Conservation (phyloP, 2,797 vertebrate species). For the Atherinosoma microstoma region DNA sequence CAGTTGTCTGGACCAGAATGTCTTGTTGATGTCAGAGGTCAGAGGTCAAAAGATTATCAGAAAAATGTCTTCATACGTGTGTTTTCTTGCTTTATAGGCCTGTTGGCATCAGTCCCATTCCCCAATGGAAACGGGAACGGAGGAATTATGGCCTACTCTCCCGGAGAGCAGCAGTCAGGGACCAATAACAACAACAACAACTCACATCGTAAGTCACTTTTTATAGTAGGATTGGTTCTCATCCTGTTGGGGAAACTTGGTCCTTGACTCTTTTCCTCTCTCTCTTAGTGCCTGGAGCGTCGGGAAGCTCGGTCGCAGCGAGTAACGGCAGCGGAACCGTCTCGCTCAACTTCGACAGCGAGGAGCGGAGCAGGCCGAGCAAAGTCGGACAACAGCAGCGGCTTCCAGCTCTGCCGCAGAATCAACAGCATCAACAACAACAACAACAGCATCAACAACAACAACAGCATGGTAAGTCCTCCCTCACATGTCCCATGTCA, state of each 20-base stretch:
- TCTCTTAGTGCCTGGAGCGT: conserved; percentile 70
- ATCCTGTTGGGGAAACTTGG: no score
- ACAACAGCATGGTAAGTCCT: conserved; percentile 60
- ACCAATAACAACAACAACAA: conserved; percentile 66
- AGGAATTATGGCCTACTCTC: conserved; percentile 81
- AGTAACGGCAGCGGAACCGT: conserved; percentile 77
- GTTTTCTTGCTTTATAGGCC: conserved; percentile 61
- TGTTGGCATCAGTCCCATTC: conserved; percentile 83
- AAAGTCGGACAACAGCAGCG: conserved; percentile 57
- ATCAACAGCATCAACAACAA: conserved; percentile 53
- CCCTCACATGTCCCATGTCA: no score
- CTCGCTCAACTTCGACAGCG: conserved; percentile 77
- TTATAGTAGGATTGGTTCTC: no score
- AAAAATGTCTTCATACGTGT: background rate
- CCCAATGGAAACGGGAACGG: conserved; percentile 80
- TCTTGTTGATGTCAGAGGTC: no score
- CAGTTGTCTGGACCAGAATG: no score
- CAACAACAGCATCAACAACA: conserved; percentile 64
- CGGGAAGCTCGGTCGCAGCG: conserved; percentile 56
- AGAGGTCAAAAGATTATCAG: no score
- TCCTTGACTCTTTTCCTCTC: background rate
- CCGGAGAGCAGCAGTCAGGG: conserved; percentile 80
- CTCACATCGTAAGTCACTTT: conserved; percentile 48
- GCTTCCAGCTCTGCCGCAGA: conserved; percentile 47
- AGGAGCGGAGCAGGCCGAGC: conserved; percentile 64